phyloP scores from a whole-genome alignment of 2,113 vertebrate genomes.

The Saccopteryx bilineata region DNA sequence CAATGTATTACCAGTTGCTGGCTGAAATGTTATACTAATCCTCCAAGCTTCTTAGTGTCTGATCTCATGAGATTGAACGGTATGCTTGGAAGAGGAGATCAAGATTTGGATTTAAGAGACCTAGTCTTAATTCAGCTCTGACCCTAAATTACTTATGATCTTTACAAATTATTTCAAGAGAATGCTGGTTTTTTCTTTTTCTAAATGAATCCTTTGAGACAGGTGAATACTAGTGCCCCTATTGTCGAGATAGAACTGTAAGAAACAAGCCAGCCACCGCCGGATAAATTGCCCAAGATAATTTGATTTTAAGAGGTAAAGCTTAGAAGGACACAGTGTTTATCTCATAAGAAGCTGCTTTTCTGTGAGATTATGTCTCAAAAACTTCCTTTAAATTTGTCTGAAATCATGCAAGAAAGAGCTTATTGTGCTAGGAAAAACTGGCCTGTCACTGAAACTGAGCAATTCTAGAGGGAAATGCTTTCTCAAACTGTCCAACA shows the following conservation, averaged over 20 bases:
- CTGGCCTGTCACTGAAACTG: neutral
- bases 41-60: neutral
- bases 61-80: neutral
- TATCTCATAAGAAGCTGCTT: neutral
- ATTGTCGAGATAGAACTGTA: neutral
- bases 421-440: neutral
- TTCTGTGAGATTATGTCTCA: neutral
- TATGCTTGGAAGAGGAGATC: neutral
- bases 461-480: constrained; percentile 16
- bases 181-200: constrained; percentile 56
- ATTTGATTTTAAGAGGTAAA: neutral
- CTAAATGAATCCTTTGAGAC: constrained; percentile 44
- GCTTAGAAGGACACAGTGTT: neutral
- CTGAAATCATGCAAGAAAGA: neutral
- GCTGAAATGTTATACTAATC: neutral
- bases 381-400: constrained; percentile 5
- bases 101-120: neutral
- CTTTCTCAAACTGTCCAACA: neutral
- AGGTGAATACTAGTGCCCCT: neutral
- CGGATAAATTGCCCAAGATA: constrained; percentile 7
- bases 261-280: neutral
- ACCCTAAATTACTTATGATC: neutral
- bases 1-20: neutral
- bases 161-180: constrained; percentile 40
- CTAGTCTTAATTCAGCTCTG: neutral